A percentile compares a stretch with the other conserved stretches of the same genome.
Conservation (phyloP, 2,113 vertebrate genomes). For the Heterotis niloticus region DNA sequence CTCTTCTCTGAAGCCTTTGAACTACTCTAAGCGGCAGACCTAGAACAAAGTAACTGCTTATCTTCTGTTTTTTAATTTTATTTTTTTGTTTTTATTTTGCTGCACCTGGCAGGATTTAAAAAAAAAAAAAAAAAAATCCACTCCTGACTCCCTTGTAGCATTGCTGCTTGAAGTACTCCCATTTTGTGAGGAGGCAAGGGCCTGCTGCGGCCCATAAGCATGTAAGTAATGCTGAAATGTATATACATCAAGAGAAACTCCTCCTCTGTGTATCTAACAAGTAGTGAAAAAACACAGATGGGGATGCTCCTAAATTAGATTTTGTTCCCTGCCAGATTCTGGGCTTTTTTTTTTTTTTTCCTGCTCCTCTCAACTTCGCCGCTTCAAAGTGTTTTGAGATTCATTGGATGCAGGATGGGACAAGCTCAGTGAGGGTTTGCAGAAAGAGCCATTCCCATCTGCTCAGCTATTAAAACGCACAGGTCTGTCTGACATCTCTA, state of each 20-base stretch:
- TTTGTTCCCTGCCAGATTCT: conserved; percentile 35
- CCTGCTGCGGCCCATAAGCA: background rate
- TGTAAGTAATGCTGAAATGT: background rate
- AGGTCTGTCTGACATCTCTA: conserved; percentile 39
- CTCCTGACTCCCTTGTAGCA: background rate
- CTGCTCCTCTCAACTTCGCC: conserved; percentile 20
- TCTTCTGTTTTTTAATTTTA: conserved; percentile 34
- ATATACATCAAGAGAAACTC: background rate
- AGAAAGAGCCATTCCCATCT: conserved; percentile 35
- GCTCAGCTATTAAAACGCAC: conserved; percentile 44
- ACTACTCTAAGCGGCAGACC: conserved; percentile 43
- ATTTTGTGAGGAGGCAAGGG: background rate
- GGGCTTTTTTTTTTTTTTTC: background rate
- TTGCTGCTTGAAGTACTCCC: background rate
- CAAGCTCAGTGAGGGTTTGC: conserved; percentile 45
- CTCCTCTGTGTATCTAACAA: background rate
- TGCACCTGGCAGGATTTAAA: conserved; percentile 25
- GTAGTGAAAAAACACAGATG: conserved; percentile 30
- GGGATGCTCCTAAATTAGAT: conserved; percentile 38
- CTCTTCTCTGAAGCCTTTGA: conserved; percentile 44
- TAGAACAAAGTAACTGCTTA: conserved; percentile 49
- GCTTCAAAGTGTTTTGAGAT: conserved; percentile 59
- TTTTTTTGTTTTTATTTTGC: conserved; percentile 13
- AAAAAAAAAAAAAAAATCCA: background rate
- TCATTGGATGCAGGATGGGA: conserved; percentile 55